Conservation (phyloP, 1,140 invertebrate species). For the Hydropsyche tenuis region DNA sequence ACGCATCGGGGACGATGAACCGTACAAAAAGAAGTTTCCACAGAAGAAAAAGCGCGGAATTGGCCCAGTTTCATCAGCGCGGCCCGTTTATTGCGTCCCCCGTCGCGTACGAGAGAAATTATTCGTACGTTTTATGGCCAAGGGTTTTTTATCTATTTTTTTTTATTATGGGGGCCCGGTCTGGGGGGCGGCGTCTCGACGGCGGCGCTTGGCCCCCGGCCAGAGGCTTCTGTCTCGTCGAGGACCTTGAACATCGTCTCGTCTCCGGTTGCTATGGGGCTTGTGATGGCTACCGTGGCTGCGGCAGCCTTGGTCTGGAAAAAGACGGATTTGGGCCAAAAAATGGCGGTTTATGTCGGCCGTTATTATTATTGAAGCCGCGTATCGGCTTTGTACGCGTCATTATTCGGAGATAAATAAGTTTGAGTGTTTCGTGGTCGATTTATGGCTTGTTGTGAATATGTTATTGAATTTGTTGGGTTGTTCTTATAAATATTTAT, state of each 20-base stretch:
- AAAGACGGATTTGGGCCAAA: no score
- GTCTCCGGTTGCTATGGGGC: slow-evolving; percentile 13
- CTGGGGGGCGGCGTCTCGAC: neutral
- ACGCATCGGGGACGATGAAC: no score
- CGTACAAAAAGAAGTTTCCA: neutral
- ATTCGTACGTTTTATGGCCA: slow-evolving; percentile 14
- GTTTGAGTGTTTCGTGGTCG: no score
- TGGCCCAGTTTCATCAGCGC: neutral
- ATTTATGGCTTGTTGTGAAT: no score
- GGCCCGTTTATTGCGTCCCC: neutral
- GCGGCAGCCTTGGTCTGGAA: neutral
- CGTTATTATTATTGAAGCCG: neutral
- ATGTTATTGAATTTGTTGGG: no score
- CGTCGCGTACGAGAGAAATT: slow-evolving; percentile 7
- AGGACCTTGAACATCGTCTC: neutral
- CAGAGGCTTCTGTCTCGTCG: neutral
- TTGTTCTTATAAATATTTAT: no score
- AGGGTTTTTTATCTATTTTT: neutral
- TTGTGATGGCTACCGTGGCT: neutral
- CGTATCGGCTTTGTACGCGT: neutral
- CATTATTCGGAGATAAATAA: neutral
- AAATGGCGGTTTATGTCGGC: no score
- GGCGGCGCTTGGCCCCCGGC: neutral
- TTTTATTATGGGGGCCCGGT: slow-evolving; percentile 1
- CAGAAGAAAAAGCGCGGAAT: neutral